phyloP scores from a whole-genome alignment of 2,113 vertebrate genomes.

The Cromileptes altivelis region DNA sequence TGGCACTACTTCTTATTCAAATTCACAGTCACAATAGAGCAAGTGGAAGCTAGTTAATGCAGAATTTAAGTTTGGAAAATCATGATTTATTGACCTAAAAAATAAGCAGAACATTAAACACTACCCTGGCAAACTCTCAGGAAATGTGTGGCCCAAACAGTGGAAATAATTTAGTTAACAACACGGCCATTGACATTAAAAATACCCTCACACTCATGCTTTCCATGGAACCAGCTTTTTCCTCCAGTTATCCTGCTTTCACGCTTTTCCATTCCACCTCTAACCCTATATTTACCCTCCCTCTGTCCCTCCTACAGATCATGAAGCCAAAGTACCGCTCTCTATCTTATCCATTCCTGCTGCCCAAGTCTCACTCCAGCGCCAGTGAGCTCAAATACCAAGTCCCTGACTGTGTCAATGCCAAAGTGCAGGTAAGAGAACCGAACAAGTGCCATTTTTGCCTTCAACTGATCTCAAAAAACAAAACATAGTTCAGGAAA shows the following conservation, averaged over 20 bases:
- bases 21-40: not conserved
- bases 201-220: slow-evolving; percentile 15
- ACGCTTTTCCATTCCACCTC: slow-evolving; percentile 3
- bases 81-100: not conserved
- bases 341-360: slow-evolving; percentile 94
- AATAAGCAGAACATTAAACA: slow-evolving; percentile 23
- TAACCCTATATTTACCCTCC: not conserved
- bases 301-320: slow-evolving; percentile 82
- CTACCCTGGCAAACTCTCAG: not conserved
- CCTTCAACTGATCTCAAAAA: not conserved
- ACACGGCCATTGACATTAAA: not conserved
- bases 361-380: slow-evolving; percentile 94
- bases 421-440: slow-evolving; percentile 90
- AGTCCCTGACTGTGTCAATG: slow-evolving; percentile 87
- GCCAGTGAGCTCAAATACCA: slow-evolving; percentile 90
- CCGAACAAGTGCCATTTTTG: not conserved
- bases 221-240: slow-evolving; percentile 26
- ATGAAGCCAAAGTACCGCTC: slow-evolving; percentile 98
- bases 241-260: not conserved
- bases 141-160: not conserved
- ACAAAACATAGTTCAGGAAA: not conserved
- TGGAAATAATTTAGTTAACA: slow-evolving; percentile 21
- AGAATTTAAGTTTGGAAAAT: not conserved
- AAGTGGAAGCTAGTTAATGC: not conserved
- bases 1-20: not conserved